Percentiles rank a stretch among this genome's conserved stretches.
Evolutionary conservation across 2,797 vertebrate species (phyloP).

Genomic region (Monodelphis domestica): DNA sequence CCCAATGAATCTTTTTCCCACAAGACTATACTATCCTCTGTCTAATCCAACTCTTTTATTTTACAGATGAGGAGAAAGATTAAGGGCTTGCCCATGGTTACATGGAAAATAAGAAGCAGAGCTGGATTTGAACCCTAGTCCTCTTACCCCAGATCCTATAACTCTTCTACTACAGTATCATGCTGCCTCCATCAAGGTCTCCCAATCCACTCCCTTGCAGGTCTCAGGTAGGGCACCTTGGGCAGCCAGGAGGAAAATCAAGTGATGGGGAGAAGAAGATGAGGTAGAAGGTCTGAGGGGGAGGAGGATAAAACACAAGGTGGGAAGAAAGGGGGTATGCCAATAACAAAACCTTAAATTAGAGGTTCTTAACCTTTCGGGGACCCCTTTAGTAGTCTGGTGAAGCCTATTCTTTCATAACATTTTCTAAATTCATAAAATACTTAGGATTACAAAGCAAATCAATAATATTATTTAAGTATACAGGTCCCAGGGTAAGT

Average conservation of each 20-base stretch:
- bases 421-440: neutral
- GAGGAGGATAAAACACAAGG: too few relatives aligned
- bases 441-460: neutral
- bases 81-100: neutral
- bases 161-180: neutral
- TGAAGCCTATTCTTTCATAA: neutral
- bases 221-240: too few relatives aligned
- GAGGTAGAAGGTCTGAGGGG: neutral
- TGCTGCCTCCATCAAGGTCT: neutral
- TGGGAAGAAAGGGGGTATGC: neutral
- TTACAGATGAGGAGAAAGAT: neutral
- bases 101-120: neutral
- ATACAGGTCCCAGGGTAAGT: neutral
- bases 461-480: neutral
- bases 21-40: neutral
- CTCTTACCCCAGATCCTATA: neutral
- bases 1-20: neutral
- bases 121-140: neutral
- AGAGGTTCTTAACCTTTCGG: neutral
- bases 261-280: neutral
- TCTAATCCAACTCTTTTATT: neutral
- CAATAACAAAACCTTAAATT: neutral
- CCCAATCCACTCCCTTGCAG: too few relatives aligned
- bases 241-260: neutral
- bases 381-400: neutral